Conservation (phyloP, 2,888 invertebrate species). For the Bimastos eiseni region DNA sequence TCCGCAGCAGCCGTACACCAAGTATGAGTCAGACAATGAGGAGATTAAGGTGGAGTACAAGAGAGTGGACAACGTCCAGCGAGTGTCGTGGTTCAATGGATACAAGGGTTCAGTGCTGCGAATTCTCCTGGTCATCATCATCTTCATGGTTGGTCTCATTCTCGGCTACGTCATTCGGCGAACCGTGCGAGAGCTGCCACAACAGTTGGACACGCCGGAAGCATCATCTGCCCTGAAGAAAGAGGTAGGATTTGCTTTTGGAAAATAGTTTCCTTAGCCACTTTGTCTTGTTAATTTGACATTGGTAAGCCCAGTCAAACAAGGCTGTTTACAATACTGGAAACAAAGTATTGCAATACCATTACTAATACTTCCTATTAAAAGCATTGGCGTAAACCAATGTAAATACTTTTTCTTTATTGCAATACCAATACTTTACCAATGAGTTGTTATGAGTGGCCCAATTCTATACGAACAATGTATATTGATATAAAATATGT, state of each 20-base stretch:
- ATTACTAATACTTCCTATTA: no score
- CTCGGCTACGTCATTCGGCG: constrained; percentile 41
- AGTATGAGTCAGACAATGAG: constrained; percentile 45
- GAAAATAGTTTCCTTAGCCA: background rate
- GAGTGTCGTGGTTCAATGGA: constrained; percentile 38
- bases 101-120: constrained; percentile 40
- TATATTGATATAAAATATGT: no score
- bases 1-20: constrained; percentile 43
- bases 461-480: no score
- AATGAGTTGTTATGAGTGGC: no score
- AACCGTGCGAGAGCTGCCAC: background rate
- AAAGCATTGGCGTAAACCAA: no score
- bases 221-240: background rate
- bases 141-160: constrained; percentile 43
- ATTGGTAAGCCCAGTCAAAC: background rate
- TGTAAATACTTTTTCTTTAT: no score
- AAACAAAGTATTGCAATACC: no score
- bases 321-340: no score
- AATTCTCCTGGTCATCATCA: constrained; percentile 38
- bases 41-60: constrained; percentile 46
- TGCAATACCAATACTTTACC: no score
- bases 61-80: constrained; percentile 37
- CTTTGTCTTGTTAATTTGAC: background rate
- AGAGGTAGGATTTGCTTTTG: background rate
- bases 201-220: background rate